Evolutionary conservation across 2,113 vertebrate species (phyloP).

Genomic region (Prunella fulvescens): DNA sequence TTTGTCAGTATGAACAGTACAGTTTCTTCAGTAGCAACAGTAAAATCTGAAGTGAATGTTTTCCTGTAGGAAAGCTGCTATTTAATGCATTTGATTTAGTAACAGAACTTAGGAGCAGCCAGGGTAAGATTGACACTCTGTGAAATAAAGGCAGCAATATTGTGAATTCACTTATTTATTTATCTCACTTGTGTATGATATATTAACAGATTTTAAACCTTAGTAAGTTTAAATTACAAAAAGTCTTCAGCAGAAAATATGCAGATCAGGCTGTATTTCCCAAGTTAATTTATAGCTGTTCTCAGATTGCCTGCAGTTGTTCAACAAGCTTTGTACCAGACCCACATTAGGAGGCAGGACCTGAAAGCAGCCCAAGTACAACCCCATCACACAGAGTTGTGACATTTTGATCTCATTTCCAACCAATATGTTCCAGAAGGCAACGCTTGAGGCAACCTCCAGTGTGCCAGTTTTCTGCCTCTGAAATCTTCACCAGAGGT

Average conservation of each 20-base stretch:
- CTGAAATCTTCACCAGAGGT: background rate
- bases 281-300: background rate
- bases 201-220: background rate
- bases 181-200: background rate
- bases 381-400: background rate
- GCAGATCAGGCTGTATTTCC: background rate
- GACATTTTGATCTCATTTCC: conserved; percentile 33
- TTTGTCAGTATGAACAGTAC: background rate
- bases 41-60: background rate
- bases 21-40: background rate
- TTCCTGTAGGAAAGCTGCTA: background rate
- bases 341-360: background rate
- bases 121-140: background rate
- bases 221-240: background rate
- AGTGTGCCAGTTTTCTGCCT: background rate
- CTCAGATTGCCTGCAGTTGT: background rate
- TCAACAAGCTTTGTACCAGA: background rate
- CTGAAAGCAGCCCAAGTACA: background rate
- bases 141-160: background rate
- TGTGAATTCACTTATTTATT: background rate
- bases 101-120: background rate
- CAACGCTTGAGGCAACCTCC: background rate
- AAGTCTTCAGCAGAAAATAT: background rate
- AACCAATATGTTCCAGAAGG: background rate
- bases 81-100: background rate